Evolutionary conservation across 2,888 invertebrate species (phyloP).

Genomic region (Drepanosiphum platanoidis): DNA sequence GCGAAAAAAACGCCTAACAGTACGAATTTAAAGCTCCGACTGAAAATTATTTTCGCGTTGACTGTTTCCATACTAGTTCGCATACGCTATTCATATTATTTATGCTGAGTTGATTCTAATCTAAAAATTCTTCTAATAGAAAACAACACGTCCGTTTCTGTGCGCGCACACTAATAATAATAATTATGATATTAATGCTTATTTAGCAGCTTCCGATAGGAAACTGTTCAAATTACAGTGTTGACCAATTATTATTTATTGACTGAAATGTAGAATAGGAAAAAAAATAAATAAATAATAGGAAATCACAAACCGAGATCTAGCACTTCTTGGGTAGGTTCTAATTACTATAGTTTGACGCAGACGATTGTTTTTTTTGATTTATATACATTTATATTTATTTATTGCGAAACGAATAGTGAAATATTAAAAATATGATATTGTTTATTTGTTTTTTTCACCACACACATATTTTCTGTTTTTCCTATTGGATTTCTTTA

Average conservation of each 20-base stretch:
- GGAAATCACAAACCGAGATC: neutral
- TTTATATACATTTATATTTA: too few relatives aligned
- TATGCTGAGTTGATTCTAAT: slow-evolving; percentile 13
- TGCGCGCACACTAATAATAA: neutral
- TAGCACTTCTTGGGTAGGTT: too few relatives aligned
- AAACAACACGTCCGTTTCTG: neutral
- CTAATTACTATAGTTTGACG: too few relatives aligned
- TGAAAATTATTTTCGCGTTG: neutral
- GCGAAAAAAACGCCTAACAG: neutral
- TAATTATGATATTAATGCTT: too few relatives aligned
- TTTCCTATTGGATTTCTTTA: too few relatives aligned
- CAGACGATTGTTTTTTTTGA: too few relatives aligned
- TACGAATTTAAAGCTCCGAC: neutral
- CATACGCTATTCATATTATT: neutral
- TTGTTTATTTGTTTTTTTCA: too few relatives aligned
- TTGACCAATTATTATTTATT: slow-evolving; percentile 11
- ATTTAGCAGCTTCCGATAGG: slow-evolving; percentile 37
- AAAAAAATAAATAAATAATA: neutral
- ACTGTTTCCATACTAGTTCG: too few relatives aligned
- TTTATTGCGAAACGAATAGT: too few relatives aligned
- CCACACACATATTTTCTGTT: too few relatives aligned
- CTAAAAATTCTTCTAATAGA: slow-evolving; percentile 14
- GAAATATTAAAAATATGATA: too few relatives aligned
- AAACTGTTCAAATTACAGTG: slow-evolving; percentile 45
- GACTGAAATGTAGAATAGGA: neutral